Base-by-base conservation (phyloP, 2,888 invertebrate species). In the Pemphredon lugubris region DNA sequence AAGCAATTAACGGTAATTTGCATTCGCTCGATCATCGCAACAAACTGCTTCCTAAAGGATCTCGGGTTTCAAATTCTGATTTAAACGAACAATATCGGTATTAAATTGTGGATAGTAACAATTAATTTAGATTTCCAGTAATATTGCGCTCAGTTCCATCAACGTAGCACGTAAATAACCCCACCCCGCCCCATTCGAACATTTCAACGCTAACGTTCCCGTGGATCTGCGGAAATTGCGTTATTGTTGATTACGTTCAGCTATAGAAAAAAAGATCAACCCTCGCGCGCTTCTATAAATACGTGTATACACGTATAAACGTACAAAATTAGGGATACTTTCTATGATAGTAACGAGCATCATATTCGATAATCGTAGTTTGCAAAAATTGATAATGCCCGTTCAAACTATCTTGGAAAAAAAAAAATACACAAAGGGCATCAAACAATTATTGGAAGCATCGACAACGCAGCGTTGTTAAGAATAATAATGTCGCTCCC, bases 81-180 rank as follows among this genome's bases (percentile, higher is more conserved):
- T 48, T 40, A 30, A 18, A 7, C 37, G 50, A 21, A 39, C 48
- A 51, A 57, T 60, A 60, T 48, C 21, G 30, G 50, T 45, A 54
- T 54, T 54, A 60, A 70, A 60, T 55, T 45, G 60, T 68, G 69
- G 51, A 64, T 65, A 61, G 63, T 48, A n/a, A 57, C 64, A 65
- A 78, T 78, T 77, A 78, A 79, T 79, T 79, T 64, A 58, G 66
- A 63, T 73, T 70, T 70, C 45, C 53, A 57, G 73, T 50, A 70
- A 70, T 70, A 70, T 68, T 59, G 37, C 48, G 26, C 48, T 60
- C 45, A 50, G 60, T 53, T 76, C 55, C 61, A 76, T 70, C 70
- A 47, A 47, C 57, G 70, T 65, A 66, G 45, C n/a, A 39, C 64
- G 60, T 59, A 70, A 70, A 77, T 71, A 71, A 64, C 61, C 26